These are phyloP conservation scores for Ctena decussata DNA, from an alignment of 2,888 invertebrate species.

Conservation along the genomic window DNA sequence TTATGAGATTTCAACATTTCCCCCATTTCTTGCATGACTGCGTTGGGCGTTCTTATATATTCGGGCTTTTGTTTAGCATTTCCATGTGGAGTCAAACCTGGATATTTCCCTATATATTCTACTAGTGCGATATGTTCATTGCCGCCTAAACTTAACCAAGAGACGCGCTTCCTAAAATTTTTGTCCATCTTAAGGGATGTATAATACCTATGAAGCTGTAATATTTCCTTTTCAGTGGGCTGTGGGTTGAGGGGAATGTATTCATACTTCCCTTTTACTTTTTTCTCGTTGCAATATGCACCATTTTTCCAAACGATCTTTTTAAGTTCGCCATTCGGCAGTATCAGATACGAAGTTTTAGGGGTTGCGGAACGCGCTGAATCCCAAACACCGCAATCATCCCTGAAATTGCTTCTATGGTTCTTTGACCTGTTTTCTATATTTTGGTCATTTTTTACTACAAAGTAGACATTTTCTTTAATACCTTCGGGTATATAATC, in stretches of 20 bases:
- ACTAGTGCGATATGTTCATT: not conserved
- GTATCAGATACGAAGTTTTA: not conserved
- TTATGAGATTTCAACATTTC: constrained; percentile 7
- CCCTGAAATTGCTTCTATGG: not conserved
- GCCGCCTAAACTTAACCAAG: not conserved
- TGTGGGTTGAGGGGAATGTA: not conserved
- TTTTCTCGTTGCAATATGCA: not conserved
- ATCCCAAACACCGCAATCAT: constrained; percentile 7
- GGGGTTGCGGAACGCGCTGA: not conserved
- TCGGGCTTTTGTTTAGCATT: constrained; percentile 19
- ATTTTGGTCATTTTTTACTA: not conserved
- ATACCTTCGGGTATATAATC: not conserved
- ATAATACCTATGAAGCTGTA: not conserved
- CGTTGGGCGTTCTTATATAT: constrained; percentile 19
- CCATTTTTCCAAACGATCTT: not conserved
- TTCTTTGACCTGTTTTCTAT: not conserved
- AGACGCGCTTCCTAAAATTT: not conserved
- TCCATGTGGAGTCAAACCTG: constrained; percentile 19
- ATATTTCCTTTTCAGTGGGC: not conserved
- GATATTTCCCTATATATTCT: constrained; percentile 32
- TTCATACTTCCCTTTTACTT: not conserved
- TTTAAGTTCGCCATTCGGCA: not conserved
- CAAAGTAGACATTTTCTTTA: constrained; percentile 2
- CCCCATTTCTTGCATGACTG: constrained; percentile 13
- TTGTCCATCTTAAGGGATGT: not conserved